Percentiles rank a stretch among this genome's conserved stretches.
phyloP scores from a whole-genome alignment of 2,113 vertebrate genomes.

The Anarhynchus alexandrinus region DNA sequence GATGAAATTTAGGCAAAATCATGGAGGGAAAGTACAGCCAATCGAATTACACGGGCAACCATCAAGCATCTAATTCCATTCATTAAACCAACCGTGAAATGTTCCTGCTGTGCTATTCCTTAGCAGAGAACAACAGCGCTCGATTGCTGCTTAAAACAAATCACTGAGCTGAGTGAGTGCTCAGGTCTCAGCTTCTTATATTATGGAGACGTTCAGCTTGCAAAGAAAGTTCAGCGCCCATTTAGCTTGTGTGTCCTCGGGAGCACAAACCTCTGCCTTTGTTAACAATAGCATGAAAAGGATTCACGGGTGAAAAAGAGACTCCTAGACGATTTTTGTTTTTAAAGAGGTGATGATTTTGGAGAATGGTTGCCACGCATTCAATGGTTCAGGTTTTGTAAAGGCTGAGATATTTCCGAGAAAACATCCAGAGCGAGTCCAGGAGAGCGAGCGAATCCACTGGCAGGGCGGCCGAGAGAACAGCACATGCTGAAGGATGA shows the following conservation, averaged over 20 bases:
- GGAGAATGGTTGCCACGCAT: neutral
- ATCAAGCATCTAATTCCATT: neutral
- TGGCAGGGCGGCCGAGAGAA: neutral
- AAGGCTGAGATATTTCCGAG: neutral
- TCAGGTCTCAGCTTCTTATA: neutral
- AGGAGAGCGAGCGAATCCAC: neutral
- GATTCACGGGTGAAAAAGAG: neutral
- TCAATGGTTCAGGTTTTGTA: neutral
- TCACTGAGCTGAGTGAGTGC: neutral
- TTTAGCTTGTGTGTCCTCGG: slow-evolving; percentile 5
- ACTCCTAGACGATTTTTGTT: neutral
- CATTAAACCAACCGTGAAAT: neutral
- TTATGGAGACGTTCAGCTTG: neutral
- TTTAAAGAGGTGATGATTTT: neutral
- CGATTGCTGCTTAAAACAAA: neutral
- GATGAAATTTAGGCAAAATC: neutral
- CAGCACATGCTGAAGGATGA: neutral
- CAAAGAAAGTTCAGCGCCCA: neutral
- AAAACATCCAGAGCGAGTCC: neutral
- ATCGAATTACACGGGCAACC: neutral
- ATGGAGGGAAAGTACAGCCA: neutral
- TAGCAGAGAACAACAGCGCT: neutral
- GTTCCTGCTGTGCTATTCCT: neutral
- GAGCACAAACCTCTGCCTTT: slow-evolving; percentile 33
- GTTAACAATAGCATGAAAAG: slow-evolving; percentile 26